Conservation (phyloP, 1,140 invertebrate genomes). For the Chionoecetes opilio region DNA sequence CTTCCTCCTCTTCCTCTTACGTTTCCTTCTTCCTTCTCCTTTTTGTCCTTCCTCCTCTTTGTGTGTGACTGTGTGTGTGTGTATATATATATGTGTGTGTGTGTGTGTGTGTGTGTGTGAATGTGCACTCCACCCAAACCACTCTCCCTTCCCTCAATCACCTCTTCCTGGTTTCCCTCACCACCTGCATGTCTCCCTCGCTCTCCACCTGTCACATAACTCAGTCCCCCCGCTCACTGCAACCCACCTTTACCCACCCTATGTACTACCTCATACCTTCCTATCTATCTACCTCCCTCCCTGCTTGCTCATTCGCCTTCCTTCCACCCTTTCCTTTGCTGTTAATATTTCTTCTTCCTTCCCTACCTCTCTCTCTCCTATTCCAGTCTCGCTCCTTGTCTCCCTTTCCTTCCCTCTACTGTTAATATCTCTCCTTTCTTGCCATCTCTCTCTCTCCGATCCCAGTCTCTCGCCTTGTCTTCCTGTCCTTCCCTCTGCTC, state of each 20-base stretch:
- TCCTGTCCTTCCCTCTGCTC: not conserved
- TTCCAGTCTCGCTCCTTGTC: no score
- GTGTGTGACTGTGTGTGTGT: not conserved
- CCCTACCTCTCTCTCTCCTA: no score
- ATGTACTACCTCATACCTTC: not conserved
- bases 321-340: not conserved
- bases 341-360: not conserved
- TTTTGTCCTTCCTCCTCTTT: not conserved
- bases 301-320: not conserved
- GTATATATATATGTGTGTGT: not conserved
- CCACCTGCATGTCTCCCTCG: not conserved
- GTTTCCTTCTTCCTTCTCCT: no score
- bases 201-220: constrained; percentile 25
- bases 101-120: not conserved
- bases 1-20: no score
- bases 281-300: not conserved
- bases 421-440: no score
- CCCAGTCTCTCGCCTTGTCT: no score
- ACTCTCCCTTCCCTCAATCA: constrained; percentile 1
- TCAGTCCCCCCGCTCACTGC: not conserved
- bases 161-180: not conserved
- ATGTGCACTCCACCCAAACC: not conserved
- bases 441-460: not conserved
- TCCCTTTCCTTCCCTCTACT: no score
- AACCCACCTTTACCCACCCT: not conserved